Conservation (phyloP, 2,797 vertebrate species). For the Arrhamphus sclerolepis region DNA sequence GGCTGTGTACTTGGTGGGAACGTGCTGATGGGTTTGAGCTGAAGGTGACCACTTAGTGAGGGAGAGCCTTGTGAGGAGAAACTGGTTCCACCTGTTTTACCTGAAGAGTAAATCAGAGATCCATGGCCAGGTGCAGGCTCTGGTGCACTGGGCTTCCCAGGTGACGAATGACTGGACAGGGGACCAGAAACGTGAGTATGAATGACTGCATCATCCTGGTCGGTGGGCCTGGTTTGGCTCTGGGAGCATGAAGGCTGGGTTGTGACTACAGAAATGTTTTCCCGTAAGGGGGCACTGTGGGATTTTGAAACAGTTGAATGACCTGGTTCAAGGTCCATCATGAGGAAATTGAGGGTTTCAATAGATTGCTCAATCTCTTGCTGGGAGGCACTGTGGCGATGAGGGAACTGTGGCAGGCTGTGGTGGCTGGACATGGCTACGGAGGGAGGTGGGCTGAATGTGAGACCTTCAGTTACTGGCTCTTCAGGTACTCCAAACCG, state of each 20-base stretch:
- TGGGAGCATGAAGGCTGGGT: conserved; percentile 84
- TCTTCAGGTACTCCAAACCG: conserved; percentile 86
- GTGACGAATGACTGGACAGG: conserved; percentile 31
- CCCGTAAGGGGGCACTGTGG: conserved; percentile 82
- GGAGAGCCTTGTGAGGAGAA: conserved; percentile 41
- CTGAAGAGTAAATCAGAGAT: conserved; percentile 41
- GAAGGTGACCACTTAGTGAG: conserved; percentile 49
- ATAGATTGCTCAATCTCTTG: conserved; percentile 97
- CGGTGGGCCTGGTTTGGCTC: conserved; percentile 73
- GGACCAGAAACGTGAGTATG: conserved; percentile 57
- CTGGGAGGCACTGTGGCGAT: conserved; percentile 86
- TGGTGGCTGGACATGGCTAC: conserved; percentile 77
- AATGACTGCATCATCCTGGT: conserved; percentile 60
- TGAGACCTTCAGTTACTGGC: conserved; percentile 81
- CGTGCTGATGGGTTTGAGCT: conserved; percentile 71
- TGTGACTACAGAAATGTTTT: conserved; percentile 80
- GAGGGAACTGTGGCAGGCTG: conserved; percentile 90
- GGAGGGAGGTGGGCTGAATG: conserved; percentile 65
- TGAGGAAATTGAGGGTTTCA: conserved; percentile 93
- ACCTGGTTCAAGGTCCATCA: conserved; percentile 89
- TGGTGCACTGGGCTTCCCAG: conserved; percentile 65
- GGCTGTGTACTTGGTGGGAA: conserved; percentile 65
- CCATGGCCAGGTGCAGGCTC: conserved; percentile 65
- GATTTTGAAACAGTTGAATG: conserved; percentile 83
- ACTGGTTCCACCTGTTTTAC: conserved; percentile 25